Evolutionary conservation across 2,113 vertebrate genomes (phyloP).

Genomic region (Uria aalge): DNA sequence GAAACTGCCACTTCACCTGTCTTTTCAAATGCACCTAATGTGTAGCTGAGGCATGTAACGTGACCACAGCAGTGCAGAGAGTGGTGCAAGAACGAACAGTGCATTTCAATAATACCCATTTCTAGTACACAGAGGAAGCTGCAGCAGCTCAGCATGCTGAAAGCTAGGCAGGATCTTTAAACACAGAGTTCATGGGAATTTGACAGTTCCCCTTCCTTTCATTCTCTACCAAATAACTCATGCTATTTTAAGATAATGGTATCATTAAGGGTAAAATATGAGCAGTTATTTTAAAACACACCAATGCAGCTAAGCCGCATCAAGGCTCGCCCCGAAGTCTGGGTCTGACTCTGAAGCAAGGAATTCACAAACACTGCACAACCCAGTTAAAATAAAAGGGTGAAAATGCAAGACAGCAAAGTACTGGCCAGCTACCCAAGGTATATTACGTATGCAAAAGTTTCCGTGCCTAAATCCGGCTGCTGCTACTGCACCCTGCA

Average conservation of each 20-base stretch:
- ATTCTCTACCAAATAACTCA: background rate
- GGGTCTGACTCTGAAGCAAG: background rate
- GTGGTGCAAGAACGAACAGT: fast-evolving
- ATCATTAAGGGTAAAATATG: background rate
- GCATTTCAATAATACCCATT: background rate
- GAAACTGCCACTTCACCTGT: background rate
- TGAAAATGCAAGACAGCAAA: background rate
- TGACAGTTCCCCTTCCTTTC: background rate
- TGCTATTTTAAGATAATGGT: background rate
- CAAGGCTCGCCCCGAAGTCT: background rate
- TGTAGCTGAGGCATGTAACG: background rate
- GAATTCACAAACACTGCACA: background rate
- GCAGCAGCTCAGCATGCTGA: background rate
- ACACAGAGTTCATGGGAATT: background rate
- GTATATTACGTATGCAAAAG: background rate
- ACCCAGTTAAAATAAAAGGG: background rate
- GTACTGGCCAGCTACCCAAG: background rate
- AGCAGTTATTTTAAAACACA: background rate
- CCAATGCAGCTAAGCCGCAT: background rate
- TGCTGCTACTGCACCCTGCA: background rate
- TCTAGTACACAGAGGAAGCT: background rate
- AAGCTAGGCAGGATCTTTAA: background rate
- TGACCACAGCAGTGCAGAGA: background rate
- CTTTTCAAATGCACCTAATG: background rate
- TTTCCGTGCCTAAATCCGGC: background rate